Evolutionary conservation across 2,888 invertebrate species (phyloP), one percentile per base, ranked within the genome.

Genomic region (Phyto melanocephala): DNA sequence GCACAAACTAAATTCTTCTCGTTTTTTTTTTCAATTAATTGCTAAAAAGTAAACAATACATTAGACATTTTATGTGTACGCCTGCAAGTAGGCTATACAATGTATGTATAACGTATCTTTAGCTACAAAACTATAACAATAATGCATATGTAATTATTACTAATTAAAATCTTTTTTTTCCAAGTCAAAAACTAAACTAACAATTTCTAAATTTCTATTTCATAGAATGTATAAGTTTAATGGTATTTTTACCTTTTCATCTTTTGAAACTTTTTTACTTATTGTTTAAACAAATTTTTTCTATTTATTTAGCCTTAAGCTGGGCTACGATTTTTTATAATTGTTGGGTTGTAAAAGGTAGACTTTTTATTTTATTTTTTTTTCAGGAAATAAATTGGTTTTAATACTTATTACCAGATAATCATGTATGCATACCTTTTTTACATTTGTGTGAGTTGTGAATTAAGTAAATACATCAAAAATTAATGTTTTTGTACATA

Each of bases 131-230:
- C 68, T 76, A 65, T 28, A 82, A 85, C 84, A 86, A 85, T 87
- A 87, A 87, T 87, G 87, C 87, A 87, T 87, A 87, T 87, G 86
- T 87, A 87, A 87, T 87, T 87, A 87, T 86, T 85, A 83, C 87
- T 87, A 87, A 87, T 87, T 87, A 87, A 82, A 87, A 85, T 83
- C 85, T 28, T 28, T n/a, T n/a, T n/a, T n/a, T n/a, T n/a, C n/a
- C n/a, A n/a, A 86, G 83, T 85, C 85, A 52, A 65, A 65, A 37
- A 58, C 45, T 22, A n/a, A n/a, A 52, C 20, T 42, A 62, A 20
- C 17, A 62, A 50, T 52, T 40, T 47, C 7, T 22, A 24, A 40
- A 11, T 28, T 56, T 68, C 56, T 70, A n/a, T 58, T 2, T 40
- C n/a, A 40, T 3, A n/a, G n/a, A n/a, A n/a, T 40, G 13, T n/a